Evolutionary conservation across 2,113 vertebrate genomes (phyloP), one percentile per base, ranked within the genome.

Genomic region (Ardeotis arabs): DNA sequence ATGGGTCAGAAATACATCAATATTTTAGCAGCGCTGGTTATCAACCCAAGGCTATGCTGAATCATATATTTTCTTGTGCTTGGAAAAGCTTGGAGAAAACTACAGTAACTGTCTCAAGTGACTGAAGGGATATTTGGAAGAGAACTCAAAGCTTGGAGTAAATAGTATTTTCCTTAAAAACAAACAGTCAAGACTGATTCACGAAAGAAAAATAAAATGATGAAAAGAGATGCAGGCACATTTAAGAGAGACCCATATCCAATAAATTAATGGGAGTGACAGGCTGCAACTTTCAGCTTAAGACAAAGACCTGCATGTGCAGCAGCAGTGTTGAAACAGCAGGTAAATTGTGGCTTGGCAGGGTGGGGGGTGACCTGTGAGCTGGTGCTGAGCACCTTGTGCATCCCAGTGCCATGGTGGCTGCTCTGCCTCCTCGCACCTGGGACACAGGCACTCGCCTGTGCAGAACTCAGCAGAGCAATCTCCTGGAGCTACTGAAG

Each of bases 31-130:
- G 81, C 45, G 58, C 84, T 95, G 92, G 91, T 87, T 95, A 95
- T 95, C 86, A 93, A 69, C 90, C 89, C 82, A 95, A 96, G 92
- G 95, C 96, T 96, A 59, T 87, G 93, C 96, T 93, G 91, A 96
- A 77, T 95, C 87, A 94, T 84, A 67, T 93, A 86, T 82, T 95
- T 96, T 91, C 77, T 56, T 44, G 70, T 79, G 89, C 84, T 83
- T 95, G 74, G 81, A 89, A 91, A 92, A 95, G 92, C 88, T 87
- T 84, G 84, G 84, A 75, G 77, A 94, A 92, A 85, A 70, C 77
- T 55, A 84, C 70, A 91, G 62, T 89, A 95, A 93, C 81, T 93
- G 95, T 78, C 94, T 94, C 81, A 90, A 94, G 86, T 92, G 95
- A 96, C 92, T 89, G 90, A 95, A 89, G 50, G 73, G 69, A 68